phyloP scores from a whole-genome alignment of 1,140 invertebrate species.

The Chrysopa pallens region DNA sequence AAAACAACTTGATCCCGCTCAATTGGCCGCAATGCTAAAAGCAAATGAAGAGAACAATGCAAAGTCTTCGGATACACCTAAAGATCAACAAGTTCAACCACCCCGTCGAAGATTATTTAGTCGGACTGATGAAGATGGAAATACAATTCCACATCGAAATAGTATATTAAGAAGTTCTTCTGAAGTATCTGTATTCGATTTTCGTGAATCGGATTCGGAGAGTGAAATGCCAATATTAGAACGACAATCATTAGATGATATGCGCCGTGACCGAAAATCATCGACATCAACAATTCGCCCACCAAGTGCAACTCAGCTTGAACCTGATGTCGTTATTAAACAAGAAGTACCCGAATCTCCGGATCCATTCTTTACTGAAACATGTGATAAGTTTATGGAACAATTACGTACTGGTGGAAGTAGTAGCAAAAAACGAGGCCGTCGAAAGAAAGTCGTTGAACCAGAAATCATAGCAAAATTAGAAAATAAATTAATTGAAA shows the following conservation, averaged over 20 bases:
- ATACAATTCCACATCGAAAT: conserved; percentile 19
- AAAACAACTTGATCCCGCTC: conserved; percentile 41
- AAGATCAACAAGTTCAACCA: conserved; percentile 8
- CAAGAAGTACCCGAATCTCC: conserved; percentile 14
- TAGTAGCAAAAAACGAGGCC: conserved; percentile 27
- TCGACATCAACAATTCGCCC: conserved; percentile 18
- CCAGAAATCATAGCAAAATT: conserved; percentile 12
- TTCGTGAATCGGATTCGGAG: conserved; percentile 37
- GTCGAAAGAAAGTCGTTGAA: conserved; percentile 26
- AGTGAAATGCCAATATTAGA: conserved; percentile 36
- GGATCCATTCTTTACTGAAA: conserved; percentile 26
- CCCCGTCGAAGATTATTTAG: conserved; percentile 29
- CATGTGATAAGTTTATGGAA: conserved; percentile 53
- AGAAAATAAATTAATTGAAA: conserved; percentile 7
- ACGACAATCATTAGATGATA: conserved; percentile 32
- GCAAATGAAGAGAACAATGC: conserved; percentile 2
- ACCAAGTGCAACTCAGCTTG: neutral
- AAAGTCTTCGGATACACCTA: neutral
- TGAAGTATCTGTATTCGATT: conserved; percentile 44
- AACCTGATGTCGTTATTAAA: neutral
- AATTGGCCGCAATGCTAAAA: conserved; percentile 22
- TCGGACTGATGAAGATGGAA: conserved; percentile 25
- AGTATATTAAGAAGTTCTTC: conserved; percentile 36
- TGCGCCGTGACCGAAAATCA: conserved; percentile 31
- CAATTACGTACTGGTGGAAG: conserved; percentile 37